Evolutionary conservation across 2,113 vertebrate genomes (phyloP).

Genomic region (Nibea albiflora): DNA sequence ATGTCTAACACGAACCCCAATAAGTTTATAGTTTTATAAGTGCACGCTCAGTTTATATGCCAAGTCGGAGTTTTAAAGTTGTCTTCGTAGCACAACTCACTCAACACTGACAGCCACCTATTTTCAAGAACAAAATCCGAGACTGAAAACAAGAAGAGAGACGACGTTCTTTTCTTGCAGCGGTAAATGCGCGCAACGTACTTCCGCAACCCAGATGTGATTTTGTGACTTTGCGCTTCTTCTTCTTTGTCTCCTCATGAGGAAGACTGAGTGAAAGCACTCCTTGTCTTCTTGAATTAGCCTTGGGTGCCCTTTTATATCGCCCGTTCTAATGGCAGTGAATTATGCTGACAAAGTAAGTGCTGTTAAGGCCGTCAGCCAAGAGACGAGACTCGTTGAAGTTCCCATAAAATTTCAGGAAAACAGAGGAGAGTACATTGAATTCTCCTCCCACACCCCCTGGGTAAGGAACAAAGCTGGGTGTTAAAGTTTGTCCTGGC

Average conservation of each 20-base stretch:
- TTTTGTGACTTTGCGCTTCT: constrained; percentile 4
- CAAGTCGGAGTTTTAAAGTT: neutral
- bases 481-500: constrained; percentile 44
- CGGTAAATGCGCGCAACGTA: constrained; percentile 15
- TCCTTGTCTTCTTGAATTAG: constrained; percentile 31
- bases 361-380: constrained; percentile 52
- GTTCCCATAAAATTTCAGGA: constrained; percentile 35
- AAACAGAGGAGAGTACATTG: constrained; percentile 29
- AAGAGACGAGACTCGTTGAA: constrained; percentile 44
- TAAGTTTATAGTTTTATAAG: neutral
- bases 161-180: neutral
- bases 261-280: constrained; percentile 44
- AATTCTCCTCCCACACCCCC: constrained; percentile 43
- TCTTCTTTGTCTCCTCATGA: constrained; percentile 13
- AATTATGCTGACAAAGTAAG: constrained; percentile 69
- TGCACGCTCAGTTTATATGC: neutral
- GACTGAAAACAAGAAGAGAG: neutral
- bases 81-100: neutral
- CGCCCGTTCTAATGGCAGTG: constrained; percentile 38
- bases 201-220: neutral
- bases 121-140: constrained; percentile 19
- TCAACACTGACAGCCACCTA: constrained; percentile 14
- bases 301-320: constrained; percentile 31
- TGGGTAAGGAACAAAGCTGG: constrained; percentile 32
- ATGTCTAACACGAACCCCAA: neutral